Evolutionary conservation across 2,797 vertebrate genomes (phyloP).

Genomic region (Neopelma chrysocephalum): DNA sequence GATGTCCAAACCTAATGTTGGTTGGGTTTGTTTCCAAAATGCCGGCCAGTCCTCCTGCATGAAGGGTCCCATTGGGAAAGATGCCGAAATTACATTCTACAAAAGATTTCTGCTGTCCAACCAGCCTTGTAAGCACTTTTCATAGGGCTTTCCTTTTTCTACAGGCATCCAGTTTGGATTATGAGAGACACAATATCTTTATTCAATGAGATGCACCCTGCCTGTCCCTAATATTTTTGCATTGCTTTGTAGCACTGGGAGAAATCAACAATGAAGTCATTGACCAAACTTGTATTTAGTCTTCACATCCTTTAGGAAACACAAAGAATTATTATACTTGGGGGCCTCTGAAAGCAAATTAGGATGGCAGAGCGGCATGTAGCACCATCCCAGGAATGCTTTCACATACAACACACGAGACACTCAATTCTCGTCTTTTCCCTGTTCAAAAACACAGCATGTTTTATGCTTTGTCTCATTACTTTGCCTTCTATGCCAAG

Average conservation of each 20-base stretch:
- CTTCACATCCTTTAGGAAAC: constrained; percentile 24
- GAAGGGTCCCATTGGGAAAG: constrained; percentile 25
- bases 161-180: neutral
- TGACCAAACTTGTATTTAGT: constrained; percentile 45
- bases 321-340: constrained; percentile 56
- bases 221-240: constrained; percentile 45
- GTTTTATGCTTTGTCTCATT: neutral
- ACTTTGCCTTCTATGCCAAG: neutral
- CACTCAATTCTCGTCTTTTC: neutral
- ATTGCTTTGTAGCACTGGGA: constrained; percentile 7
- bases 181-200: constrained; percentile 26
- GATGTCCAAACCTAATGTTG: constrained; percentile 49
- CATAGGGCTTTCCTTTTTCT: constrained; percentile 4
- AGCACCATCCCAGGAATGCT: constrained; percentile 40
- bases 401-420: neutral
- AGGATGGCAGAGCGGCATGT: constrained; percentile 25
- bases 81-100: constrained; percentile 8
- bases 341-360: constrained; percentile 39
- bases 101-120: constrained; percentile 23
- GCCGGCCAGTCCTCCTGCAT: neutral
- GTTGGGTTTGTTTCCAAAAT: constrained; percentile 27
- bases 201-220: constrained; percentile 53
- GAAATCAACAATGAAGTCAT: constrained; percentile 61
- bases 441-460: neutral
- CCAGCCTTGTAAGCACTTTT: constrained; percentile 32